Evolutionary conservation across 2,888 invertebrate species (phyloP), one percentile per base, ranked within the genome.

Genomic region (Sialis fuliginosa): DNA sequence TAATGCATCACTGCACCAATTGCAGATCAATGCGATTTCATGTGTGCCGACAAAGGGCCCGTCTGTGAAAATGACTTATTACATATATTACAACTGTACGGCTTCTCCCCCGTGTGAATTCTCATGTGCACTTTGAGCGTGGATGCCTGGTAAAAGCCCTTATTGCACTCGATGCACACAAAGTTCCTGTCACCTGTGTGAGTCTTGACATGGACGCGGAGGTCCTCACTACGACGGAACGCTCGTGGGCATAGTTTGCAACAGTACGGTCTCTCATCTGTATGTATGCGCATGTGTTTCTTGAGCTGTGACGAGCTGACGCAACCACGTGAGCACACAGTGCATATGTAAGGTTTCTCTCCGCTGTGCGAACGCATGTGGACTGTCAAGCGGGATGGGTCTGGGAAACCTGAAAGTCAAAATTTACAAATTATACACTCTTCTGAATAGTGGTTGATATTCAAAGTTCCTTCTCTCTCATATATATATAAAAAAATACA

Each of bases 81-180:
- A 49, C 64, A 64, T 42, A 62, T 54, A 45, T 54, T 55, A 50
- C 64, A 64, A 7, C 53, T 53, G 48, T 64, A 67, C 1, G 69
- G 69, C 51, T 65, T 67, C 52, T 66, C 66, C 3, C 64, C 66
- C 3, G 65, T 66, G 56, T 77, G 76, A 37, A 73, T 74, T 43
- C 75, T 57, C 52, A 65, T 54, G 57, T 75, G 75, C 34, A 70
- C 66, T 58, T 72, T 74, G 41, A 75, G 60, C 48, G 74, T 75
- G 45, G 71, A 69, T 43, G 73, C 71, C 33, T 74, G 72, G 57
- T 73, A 73, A 56, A 75, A 75, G 32, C 65, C 64, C 56, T 75
- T 75, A 42, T 65, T 60, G 56, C 75, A 75, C 5, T 62, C 63
- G 7, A 53, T 47, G 54, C 71, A 71, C n/a, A 64, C 52, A 33